Conservation (phyloP, 1,140 invertebrate species). For the Gerris buenoi region DNA sequence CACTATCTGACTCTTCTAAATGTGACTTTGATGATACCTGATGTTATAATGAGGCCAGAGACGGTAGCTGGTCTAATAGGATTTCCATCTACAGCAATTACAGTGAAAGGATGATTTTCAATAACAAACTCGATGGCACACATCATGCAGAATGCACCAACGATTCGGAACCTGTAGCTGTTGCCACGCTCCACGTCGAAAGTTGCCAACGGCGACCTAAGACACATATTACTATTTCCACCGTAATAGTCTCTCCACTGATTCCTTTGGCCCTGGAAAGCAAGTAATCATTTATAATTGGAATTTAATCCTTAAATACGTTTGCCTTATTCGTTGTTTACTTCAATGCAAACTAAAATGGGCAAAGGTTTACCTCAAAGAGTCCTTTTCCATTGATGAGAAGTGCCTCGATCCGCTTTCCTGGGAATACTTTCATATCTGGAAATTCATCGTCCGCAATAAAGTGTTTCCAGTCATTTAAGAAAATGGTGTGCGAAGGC, state of each 20-base stretch:
- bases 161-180: constrained; percentile 36
- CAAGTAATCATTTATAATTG: too few relatives aligned
- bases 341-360: too few relatives aligned
- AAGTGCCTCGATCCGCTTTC: constrained; percentile 32
- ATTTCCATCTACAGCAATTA: constrained; percentile 36
- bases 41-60: not conserved
- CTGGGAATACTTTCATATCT: constrained; percentile 1
- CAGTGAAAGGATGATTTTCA: constrained; percentile 34
- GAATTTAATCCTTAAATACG: too few relatives aligned
- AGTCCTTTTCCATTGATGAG: constrained; percentile 34
- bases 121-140: constrained; percentile 39
- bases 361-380: constrained; percentile 20
- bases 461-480: constrained; percentile 36
- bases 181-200: constrained; percentile 24
- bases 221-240: too few relatives aligned
- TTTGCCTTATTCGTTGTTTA: too few relatives aligned
- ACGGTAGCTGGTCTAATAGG: not conserved
- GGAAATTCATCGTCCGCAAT: constrained; percentile 21
- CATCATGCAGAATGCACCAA: constrained; percentile 34
- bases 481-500: constrained; percentile 34
- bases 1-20: too few relatives aligned
- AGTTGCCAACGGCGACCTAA: constrained; percentile 16
- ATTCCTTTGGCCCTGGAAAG: too few relatives aligned
- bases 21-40: not conserved
- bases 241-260: too few relatives aligned